These are phyloP conservation scores for Lordiphosa fenestrarum DNA, from an alignment of 2,888 invertebrate genomes.

Conservation along the genomic window DNA sequence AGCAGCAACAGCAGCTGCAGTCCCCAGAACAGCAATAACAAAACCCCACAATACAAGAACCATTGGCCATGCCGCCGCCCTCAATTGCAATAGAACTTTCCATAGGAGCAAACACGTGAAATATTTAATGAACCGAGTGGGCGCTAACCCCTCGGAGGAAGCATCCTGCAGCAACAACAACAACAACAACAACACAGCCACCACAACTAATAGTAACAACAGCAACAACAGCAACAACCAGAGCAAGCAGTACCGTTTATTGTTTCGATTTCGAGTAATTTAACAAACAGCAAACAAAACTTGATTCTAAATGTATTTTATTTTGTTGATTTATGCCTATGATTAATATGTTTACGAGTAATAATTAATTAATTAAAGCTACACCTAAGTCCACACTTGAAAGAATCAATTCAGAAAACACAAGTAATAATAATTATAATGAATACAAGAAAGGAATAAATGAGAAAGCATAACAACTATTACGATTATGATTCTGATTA, in stretches of 20 bases:
- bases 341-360: constrained; percentile 58
- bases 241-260: constrained; percentile 37
- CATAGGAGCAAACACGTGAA: constrained; percentile 17
- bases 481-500: constrained; percentile 58
- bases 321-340: constrained; percentile 69
- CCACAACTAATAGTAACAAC: constrained; percentile 14
- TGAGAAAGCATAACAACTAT: constrained; percentile 43
- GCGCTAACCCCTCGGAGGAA: constrained; percentile 20
- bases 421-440: constrained; percentile 24
- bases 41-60: constrained; percentile 14
- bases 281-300: constrained; percentile 40
- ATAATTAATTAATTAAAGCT: constrained; percentile 33
- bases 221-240: constrained; percentile 3
- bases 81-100: constrained; percentile 20
- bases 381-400: constrained; percentile 28
- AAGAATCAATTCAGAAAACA: constrained; percentile 26
- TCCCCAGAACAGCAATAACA: constrained; percentile 9
- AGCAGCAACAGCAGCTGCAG: constrained; percentile 26
- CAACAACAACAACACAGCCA: constrained; percentile 4
- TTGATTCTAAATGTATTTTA: constrained; percentile 65
- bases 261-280: constrained; percentile 56
- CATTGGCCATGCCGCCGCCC: constrained; percentile 7
- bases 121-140: constrained; percentile 24
- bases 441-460: constrained; percentile 29
- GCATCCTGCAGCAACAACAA: constrained; percentile 16